A percentile compares a stretch with the other conserved stretches of the same genome.
phyloP scores from a whole-genome alignment of 1,140 invertebrate genomes.

The Drosophila nannoptera region DNA sequence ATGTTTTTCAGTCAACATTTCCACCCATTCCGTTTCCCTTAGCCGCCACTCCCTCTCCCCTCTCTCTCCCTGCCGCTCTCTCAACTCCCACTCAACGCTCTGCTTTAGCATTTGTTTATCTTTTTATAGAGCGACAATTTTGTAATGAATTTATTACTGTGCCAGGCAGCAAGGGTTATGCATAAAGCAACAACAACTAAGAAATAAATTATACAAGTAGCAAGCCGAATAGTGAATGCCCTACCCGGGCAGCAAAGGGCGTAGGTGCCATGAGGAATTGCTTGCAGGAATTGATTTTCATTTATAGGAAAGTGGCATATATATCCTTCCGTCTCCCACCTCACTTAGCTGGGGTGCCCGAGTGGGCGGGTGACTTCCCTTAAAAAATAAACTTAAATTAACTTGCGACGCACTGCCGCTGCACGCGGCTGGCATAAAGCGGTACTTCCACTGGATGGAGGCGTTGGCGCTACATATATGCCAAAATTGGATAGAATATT shows the following conservation, averaged over 20 bases:
- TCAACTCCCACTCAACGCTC: neutral
- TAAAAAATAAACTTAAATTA: constrained; percentile 74
- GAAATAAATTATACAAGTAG: constrained; percentile 6
- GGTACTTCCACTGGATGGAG: constrained; percentile 1
- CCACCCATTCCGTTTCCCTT: constrained; percentile 4
- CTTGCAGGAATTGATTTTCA: no score
- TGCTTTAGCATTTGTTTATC: constrained; percentile 66
- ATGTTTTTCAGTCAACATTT: constrained; percentile 56
- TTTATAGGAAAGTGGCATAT: no score
- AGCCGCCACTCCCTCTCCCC: neutral
- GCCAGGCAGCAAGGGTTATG: constrained; percentile 56
- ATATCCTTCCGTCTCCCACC: no score
- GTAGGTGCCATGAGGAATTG: no score
- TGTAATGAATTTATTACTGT: constrained; percentile 73
- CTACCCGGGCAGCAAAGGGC: no score
- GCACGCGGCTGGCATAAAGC: constrained; percentile 28
- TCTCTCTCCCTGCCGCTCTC: neutral
- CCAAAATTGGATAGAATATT: constrained; percentile 22
- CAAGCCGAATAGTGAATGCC: no score
- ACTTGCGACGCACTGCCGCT: constrained; percentile 52
- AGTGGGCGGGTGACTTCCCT: constrained; percentile 11
- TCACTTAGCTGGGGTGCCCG: no score
- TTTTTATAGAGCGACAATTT: constrained; percentile 74
- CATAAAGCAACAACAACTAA: constrained; percentile 46
- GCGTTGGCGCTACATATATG: constrained; percentile 2